Evolutionary conservation across 2,888 invertebrate genomes (phyloP), one percentile per base, ranked within the genome.

Genomic region (Lymantria dispar): DNA sequence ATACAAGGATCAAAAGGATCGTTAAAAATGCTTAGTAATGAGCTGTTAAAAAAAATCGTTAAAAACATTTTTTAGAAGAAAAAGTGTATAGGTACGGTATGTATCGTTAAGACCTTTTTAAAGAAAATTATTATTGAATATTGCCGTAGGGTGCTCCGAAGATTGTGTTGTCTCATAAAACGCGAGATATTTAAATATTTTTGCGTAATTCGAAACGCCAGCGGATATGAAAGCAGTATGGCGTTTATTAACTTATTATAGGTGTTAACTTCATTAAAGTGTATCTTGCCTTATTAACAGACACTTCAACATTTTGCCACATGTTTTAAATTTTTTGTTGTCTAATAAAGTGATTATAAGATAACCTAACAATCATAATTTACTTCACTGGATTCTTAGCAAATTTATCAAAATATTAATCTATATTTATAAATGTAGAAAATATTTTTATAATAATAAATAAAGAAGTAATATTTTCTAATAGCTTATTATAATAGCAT

Each of bases 1-100:
- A 74, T 77, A 79, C 75, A 80, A 65, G 82, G 76, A 71, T 74
- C 79, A 84, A 86, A 83, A 76, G 62, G 54, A 72, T 81, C 77
- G 77, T 80, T 83, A 83, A 80, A 80, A 77, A 69, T 70, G 62
- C 70, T 64, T 47, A 57, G 59, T 52, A 64, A 61, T 45, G 48
- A 55, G 48, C 51, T 52, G 61, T 55, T 56, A 66, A 58, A 22
- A 22, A 57, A 29, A 29, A 42, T 52, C 54, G 52, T 52, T 55
- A 55, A 54, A 50, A 33, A 51, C 44, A 41, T 48, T 46, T 12
- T 50, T 39, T 13, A 48, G 33, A 49, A 50, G 48, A 48, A 58
- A 56, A 42, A 44, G 30, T n/a, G n/a, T n/a, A n/a, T n/a, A n/a
- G n/a, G n/a, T n/a, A n/a, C n/a, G n/a, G n/a, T 22, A 22, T 22